Evolutionary conservation across 2,797 vertebrate genomes (phyloP).

Genomic region (Capromys pilorides): DNA sequence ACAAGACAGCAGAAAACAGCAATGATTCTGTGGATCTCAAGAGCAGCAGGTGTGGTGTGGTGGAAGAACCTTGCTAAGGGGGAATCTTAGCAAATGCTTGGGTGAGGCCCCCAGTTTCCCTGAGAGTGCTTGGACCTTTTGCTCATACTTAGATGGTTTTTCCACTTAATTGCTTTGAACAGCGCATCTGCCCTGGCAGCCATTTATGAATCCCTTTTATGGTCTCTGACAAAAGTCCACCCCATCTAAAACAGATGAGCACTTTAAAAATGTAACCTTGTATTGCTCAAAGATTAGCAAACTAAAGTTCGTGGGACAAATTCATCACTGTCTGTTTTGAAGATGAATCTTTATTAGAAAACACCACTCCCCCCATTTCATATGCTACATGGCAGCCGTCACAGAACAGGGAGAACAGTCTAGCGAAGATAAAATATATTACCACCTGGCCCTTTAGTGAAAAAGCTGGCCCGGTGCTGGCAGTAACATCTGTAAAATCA

Average conservation of each 20-base stretch:
- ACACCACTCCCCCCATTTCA: not conserved
- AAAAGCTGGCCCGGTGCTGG: not conserved
- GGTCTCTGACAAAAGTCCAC: not conserved
- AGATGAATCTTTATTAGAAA: not conserved
- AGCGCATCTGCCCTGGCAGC: not conserved
- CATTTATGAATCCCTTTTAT: not conserved
- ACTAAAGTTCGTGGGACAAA: not conserved
- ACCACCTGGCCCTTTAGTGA: not conserved
- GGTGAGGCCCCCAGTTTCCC: not conserved
- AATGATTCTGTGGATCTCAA: not conserved
- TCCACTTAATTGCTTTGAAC: not conserved
- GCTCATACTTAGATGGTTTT: not conserved
- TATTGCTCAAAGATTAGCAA: not conserved
- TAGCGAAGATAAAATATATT: not conserved
- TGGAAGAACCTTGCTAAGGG: no score
- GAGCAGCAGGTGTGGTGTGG: not conserved
- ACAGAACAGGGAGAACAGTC: not conserved
- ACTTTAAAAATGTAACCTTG: slow-evolving; percentile 1
- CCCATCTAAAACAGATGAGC: not conserved
- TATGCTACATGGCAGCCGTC: not conserved
- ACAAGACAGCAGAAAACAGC: not conserved
- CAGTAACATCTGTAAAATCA: not conserved
- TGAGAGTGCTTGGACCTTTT: not conserved
- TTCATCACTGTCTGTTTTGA: not conserved
- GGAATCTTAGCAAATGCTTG: not conserved